A percentile compares a stretch with the other conserved stretches of the same genome.
Conservation (phyloP, 2,888 invertebrate genomes). For the Oeneis ivallda region DNA sequence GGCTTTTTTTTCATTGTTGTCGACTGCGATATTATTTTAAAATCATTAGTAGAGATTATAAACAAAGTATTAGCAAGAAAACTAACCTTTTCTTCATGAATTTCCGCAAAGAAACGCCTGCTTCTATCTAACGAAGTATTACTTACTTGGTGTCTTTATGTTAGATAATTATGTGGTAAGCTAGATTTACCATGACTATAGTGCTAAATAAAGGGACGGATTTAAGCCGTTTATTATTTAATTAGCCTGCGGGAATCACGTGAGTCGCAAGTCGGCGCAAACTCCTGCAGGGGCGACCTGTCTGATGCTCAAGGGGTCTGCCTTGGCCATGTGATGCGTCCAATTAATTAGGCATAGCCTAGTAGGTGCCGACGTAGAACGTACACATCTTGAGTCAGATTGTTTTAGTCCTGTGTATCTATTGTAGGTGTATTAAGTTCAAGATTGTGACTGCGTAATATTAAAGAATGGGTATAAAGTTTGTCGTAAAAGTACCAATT, state of each 20-base stretch:
- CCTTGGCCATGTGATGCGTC: conserved; percentile 56
- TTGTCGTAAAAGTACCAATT: no score
- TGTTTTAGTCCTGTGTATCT: background rate
- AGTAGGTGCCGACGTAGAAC: conserved; percentile 26
- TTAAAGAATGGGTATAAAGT: no score
- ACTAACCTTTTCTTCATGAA: no score
- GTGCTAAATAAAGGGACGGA: conserved; percentile 49
- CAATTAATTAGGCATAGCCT: conserved; percentile 67
- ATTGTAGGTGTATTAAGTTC: background rate
- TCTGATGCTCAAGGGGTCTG: conserved; percentile 62
- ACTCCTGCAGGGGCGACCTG: conserved; percentile 57
- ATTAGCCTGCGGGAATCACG: conserved; percentile 66
- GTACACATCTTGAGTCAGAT: conserved; percentile 22
- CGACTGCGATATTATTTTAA: no score
- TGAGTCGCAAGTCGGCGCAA: conserved; percentile 58
- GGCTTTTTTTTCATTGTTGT: no score
- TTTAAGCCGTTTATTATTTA: conserved; percentile 66
- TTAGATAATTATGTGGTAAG: background rate
- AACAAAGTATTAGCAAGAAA: no score
- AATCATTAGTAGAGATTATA: no score
- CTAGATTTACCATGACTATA: conserved; percentile 20
- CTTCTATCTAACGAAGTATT: no score
- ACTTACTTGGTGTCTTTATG: no score
- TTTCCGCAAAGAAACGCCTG: no score
- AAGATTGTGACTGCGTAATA: no score